Evolutionary conservation across 2,797 vertebrate species (phyloP).

Genomic region (Esox lucius): DNA sequence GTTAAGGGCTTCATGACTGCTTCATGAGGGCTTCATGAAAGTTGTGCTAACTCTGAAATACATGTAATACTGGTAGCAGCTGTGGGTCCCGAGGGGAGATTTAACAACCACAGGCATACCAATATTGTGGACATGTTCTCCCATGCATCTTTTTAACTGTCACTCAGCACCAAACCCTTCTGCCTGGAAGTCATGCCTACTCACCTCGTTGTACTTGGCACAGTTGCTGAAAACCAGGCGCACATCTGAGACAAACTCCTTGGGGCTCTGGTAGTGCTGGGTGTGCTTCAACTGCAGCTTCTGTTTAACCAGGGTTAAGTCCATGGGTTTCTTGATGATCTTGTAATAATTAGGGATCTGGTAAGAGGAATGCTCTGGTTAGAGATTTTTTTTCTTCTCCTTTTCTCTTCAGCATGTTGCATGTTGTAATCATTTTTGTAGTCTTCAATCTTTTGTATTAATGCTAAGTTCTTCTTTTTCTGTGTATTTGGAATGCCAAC

Average conservation of each 20-base stretch:
- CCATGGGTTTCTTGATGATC: slow-evolving; percentile 99
- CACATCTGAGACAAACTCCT: slow-evolving; percentile 93
- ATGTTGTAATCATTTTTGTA: too few species aligned
- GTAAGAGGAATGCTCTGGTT: slow-evolving; percentile 6
- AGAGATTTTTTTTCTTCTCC: too few species aligned
- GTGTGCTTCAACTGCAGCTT: slow-evolving; percentile 91
- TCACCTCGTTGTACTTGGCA: slow-evolving; percentile 99
- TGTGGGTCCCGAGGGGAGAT: too few species aligned
- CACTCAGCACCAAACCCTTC: background rate
- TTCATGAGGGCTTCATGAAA: too few species aligned
- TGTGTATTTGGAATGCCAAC: too few species aligned
- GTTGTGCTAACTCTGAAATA: too few species aligned
- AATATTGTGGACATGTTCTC: background rate
- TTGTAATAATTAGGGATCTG: slow-evolving; percentile 99
- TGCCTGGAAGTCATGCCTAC: slow-evolving; percentile 55
- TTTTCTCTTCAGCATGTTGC: too few species aligned
- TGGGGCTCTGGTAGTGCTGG: slow-evolving; percentile 87
- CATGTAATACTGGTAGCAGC: too few species aligned
- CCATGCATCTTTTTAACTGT: background rate
- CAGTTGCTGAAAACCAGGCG: slow-evolving; percentile 98
- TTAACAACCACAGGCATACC: too few species aligned
- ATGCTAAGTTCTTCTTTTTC: too few species aligned
- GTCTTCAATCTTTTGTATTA: too few species aligned
- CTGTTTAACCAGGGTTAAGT: slow-evolving; percentile 93
- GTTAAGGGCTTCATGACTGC: too few species aligned